Evolutionary conservation across 2,113 vertebrate genomes (phyloP), one percentile per base, ranked within the genome.

Genomic region (Clinocottus analis): DNA sequence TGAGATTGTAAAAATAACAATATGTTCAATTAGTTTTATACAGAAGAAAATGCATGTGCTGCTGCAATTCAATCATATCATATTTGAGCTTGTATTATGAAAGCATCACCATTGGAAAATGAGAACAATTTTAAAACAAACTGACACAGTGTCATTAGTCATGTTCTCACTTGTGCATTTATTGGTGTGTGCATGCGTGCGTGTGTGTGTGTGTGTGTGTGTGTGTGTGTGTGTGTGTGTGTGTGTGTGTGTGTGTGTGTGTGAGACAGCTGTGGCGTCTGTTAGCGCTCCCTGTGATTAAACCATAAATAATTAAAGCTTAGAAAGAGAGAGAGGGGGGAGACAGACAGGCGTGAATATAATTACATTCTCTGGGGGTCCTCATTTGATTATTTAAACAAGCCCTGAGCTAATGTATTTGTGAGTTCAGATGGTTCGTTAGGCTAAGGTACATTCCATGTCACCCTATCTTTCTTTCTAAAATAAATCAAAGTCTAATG

Each of bases 291-390:
- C 78, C 77, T 80, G 82, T 90, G 87, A 90, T 93, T 92, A 93
- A 90, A 93, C 91, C 90, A 91, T 90, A 84, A 90, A 92, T 91
- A 90, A 92, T 91, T 85, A 84, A 86, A 84, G 79, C 62, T 77
- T 75, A 83, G 71, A 82, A 86, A 90, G 85, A 84, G 82, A 85
- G 72, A 72, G 61, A 82, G 66, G 27, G 47, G 9, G 33, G 51
- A 21, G 63, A 61, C 61, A 68, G 63, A 83, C 70, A 61, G 27
- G 75, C 41, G 31, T 75, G 82, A 84, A 82, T 70, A 37, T 89
- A 83, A 90, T 84, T 75, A 53, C 49, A 60, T 61, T 81, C 70
- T 83, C 77, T 39, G 61, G 37, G 53, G 76, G 73, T 78, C 45
- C 78, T 86, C 69, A 76, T 75, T 80, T 84, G 67, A 88, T 85